Percentiles rank a stretch among this genome's conserved stretches.
Evolutionary conservation across 2,113 vertebrate genomes (phyloP).

Genomic region (Fukomys damarensis): DNA sequence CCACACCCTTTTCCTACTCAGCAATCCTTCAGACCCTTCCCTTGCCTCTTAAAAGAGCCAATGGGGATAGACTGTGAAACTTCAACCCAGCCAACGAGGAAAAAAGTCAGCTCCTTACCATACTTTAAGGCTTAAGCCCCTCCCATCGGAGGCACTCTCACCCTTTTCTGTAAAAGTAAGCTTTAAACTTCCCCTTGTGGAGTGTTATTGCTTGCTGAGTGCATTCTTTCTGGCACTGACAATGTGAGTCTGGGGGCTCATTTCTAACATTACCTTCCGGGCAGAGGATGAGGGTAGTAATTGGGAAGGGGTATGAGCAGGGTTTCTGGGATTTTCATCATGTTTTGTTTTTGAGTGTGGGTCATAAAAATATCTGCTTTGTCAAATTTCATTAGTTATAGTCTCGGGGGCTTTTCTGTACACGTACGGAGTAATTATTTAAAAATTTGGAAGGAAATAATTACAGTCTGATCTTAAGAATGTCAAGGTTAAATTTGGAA

Average conservation of each 20-base stretch:
- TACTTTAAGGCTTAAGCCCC: background rate
- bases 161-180: background rate
- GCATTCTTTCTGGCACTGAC: background rate
- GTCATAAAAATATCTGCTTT: background rate
- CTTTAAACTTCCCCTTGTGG: background rate
- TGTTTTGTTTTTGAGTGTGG: slow-evolving; percentile 13
- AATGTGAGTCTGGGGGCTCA: background rate
- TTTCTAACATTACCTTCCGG: background rate
- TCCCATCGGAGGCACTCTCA: background rate
- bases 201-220: background rate
- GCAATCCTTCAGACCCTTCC: background rate
- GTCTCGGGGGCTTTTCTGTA: background rate
- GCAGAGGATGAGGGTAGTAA: background rate
- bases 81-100: background rate
- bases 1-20: background rate
- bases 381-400: slow-evolving; percentile 21
- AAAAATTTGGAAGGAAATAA: background rate
- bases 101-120: background rate
- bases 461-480: background rate
- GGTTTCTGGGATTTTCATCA: background rate
- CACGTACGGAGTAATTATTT: background rate
- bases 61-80: background rate
- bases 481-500: background rate
- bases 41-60: background rate
- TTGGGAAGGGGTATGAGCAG: background rate